These are phyloP conservation scores for Xenopus laevis DNA, from an alignment of 2,113 vertebrate genomes.

Conservation along the genomic window DNA sequence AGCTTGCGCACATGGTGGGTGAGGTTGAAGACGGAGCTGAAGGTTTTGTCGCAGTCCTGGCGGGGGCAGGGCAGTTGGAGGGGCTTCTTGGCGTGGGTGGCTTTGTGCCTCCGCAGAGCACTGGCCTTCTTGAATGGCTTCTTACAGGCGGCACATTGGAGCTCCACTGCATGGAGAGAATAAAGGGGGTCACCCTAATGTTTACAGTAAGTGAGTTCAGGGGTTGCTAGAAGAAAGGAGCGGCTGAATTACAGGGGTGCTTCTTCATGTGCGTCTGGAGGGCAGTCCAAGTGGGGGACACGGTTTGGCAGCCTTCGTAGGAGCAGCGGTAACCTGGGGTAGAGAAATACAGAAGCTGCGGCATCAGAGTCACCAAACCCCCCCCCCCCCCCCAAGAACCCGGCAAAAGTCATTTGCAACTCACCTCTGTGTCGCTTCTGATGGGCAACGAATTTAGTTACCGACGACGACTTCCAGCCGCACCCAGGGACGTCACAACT, in stretches of 20 bases:
- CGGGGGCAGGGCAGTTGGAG: constrained; percentile 64
- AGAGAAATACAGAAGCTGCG: not conserved
- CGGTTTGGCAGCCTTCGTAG: constrained; percentile 52
- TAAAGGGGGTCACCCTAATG: not conserved
- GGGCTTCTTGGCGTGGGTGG: constrained; percentile 59
- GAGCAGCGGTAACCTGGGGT: constrained; percentile 66
- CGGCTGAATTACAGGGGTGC: constrained; percentile 58
- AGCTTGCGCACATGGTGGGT: constrained; percentile 74
- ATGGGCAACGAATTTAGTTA: constrained; percentile 59
- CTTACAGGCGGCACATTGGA: constrained; percentile 60
- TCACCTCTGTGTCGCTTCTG: constrained; percentile 67
- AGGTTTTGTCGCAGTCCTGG: constrained; percentile 64
- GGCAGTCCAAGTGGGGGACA: constrained; percentile 60
- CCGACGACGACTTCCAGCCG: constrained; percentile 54
- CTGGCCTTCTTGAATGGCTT: constrained; percentile 57
- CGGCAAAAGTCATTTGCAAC: too few relatives aligned
- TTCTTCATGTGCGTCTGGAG: constrained; percentile 59
- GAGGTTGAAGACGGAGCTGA: constrained; percentile 74
- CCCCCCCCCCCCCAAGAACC: too few relatives aligned
- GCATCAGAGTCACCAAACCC: too few relatives aligned
- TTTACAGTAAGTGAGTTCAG: not conserved
- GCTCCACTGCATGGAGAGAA: constrained; percentile 1
- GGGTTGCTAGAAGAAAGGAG: not conserved
- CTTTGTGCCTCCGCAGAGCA: constrained; percentile 62
- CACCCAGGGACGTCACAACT: constrained; percentile 66